Conservation (phyloP, 2,797 vertebrate species). For the Squalus acanthias region DNA sequence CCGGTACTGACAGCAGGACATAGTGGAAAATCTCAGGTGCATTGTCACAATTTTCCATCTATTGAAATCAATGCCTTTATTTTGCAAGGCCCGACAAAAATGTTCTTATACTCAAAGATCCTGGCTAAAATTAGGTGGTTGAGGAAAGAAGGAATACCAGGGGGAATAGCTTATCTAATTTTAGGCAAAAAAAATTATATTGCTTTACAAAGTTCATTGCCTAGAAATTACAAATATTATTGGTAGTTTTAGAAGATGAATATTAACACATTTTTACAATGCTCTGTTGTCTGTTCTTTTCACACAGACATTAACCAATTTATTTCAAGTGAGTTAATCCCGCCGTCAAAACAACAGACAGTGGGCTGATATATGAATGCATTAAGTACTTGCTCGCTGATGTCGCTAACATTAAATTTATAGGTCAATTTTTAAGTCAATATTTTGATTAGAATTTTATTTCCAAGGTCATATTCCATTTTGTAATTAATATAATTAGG, state of each 20-base stretch:
- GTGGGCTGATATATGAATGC: neutral
- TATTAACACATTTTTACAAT: neutral
- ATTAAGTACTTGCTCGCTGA: neutral
- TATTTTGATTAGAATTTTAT: neutral
- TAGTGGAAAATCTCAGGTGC: neutral
- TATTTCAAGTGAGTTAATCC: neutral
- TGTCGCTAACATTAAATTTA: neutral
- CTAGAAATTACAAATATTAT: neutral
- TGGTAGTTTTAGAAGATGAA: neutral
- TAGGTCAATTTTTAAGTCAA: neutral
- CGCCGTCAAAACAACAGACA: neutral
- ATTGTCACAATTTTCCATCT: neutral
- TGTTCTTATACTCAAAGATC: too few relatives aligned
- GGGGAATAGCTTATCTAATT: neutral
- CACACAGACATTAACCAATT: neutral
- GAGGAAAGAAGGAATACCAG: neutral
- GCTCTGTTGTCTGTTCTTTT: neutral
- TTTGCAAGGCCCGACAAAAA: neutral
- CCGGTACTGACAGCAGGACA: neutral
- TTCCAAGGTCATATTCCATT: neutral
- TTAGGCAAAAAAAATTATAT: neutral
- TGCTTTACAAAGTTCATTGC: neutral
- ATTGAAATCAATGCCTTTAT: neutral
- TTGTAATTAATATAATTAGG: neutral
- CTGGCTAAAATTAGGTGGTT: neutral